phyloP scores from a whole-genome alignment of 1,140 invertebrate species.

The Fopius arisanus region DNA sequence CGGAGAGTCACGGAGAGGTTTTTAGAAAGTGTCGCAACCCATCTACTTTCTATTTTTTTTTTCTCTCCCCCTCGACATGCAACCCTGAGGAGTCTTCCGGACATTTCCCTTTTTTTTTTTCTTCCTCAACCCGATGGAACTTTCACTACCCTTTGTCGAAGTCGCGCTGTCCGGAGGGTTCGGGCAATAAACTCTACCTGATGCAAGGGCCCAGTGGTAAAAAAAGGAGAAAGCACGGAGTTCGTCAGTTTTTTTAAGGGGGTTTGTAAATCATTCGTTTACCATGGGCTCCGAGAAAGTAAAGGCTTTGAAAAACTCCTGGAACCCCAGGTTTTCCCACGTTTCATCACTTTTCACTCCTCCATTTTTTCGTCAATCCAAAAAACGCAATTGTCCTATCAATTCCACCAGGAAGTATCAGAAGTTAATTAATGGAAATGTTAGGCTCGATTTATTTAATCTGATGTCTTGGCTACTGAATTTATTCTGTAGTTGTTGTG shows the following conservation, averaged over 20 bases:
- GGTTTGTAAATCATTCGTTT: constrained; percentile 46
- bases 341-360: no score
- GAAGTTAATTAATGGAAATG: no score
- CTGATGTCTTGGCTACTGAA: no score
- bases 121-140: constrained; percentile 36
- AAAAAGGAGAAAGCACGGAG: constrained; percentile 35
- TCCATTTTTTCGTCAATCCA: no score
- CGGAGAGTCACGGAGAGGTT: neutral
- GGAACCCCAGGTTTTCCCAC: neutral
- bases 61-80: neutral
- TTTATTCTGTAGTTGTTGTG: no score
- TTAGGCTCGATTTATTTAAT: no score
- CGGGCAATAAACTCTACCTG: constrained; percentile 49
- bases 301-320: constrained; percentile 46
- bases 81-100: constrained; percentile 30
- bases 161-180: constrained; percentile 23
- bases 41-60: constrained; percentile 11
- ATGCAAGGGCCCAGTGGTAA: constrained; percentile 17
- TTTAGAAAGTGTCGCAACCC: constrained; percentile 12
- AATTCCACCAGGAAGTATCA: no score
- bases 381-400: no score
- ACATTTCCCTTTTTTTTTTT: constrained; percentile 37
- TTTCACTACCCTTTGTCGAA: constrained; percentile 59
- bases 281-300: constrained; percentile 47
- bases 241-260: constrained; percentile 24